phyloP scores from a whole-genome alignment of 2,113 vertebrate genomes.

The Pipra filicauda region DNA sequence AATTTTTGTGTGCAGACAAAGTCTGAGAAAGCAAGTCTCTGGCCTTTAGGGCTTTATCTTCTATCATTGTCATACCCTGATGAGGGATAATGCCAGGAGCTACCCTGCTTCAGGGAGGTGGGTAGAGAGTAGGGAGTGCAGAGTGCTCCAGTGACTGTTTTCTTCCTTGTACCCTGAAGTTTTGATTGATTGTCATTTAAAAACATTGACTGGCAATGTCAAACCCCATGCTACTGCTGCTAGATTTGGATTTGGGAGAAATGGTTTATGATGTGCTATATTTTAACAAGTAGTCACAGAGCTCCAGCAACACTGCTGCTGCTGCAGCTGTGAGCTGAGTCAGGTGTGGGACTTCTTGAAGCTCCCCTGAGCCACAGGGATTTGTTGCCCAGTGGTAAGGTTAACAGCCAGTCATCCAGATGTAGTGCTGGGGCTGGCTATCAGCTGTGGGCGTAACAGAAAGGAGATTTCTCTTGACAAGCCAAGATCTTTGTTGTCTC shows the following conservation, averaged over 20 bases:
- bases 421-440: neutral
- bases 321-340: neutral
- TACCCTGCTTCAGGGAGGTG: neutral
- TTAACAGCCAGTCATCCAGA: neutral
- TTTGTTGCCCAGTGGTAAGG: neutral
- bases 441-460: neutral
- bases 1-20: neutral
- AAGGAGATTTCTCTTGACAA: neutral
- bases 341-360: neutral
- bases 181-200: neutral
- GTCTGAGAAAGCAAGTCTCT: neutral
- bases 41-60: neutral
- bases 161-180: neutral
- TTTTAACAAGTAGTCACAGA: neutral
- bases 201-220: neutral
- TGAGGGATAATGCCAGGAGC: neutral
- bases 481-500: neutral
- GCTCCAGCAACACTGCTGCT: accelerated
- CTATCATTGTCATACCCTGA: neutral
- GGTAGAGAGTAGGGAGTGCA: neutral
- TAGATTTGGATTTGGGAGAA: neutral
- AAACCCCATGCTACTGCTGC: neutral
- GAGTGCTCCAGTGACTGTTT: neutral
- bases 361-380: neutral
- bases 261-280: neutral